Base-by-base conservation (phyloP, 2,113 vertebrate species). In the Ciconia boyciana region DNA sequence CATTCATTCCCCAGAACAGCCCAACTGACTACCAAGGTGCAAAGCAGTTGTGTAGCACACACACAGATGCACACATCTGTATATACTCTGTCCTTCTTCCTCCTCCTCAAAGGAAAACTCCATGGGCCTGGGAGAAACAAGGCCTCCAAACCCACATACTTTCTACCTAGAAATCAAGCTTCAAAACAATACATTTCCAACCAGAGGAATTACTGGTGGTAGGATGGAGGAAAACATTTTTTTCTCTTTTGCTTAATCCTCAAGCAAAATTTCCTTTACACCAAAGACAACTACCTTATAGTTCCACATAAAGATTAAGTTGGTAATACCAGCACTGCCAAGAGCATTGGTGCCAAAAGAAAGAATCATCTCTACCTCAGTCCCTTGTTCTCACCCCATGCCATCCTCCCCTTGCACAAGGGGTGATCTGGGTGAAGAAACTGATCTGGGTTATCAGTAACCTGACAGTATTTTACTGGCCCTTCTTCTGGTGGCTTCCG, bases 31-130 rank as follows among this genome's bases (percentile, higher is more conserved):
- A n/a, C 7, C 13, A 51, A 75, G 46, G 16, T 41, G 66, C 36
- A 58, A 58, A 66, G 55, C 43, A 41, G 21, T 21, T 57, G n/a
- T 12, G 36, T 9, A 49, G 66, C 61, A 61, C 52, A 24, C 57
- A 36, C 7, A 28, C 0, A 7, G n/a, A n/a, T 29, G 29, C 34
- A 44, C 10, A 2, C 6, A 3, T 0, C 1, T 31, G 57, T 21
- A 26, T 7, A 2, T 14, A 26, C 24, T 16, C 29, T 61, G 58
- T 16, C 6, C 24, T 24, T 55, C 61, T 65, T 62, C 52, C 28
- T 68, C 21, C 25, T 71, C 31, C 49, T 83, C 34, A 43, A 19
- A 61, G 34, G 12, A 69, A 81, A 77, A 21, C 25, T 75, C 24
- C 21, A 0, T 11, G 44, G 10, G 28, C 20, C 19, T 55, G n/a